These are phyloP conservation scores for Sitodiplosis mosellana DNA, from an alignment of 1,140 invertebrate genomes.

Conservation along the genomic window DNA sequence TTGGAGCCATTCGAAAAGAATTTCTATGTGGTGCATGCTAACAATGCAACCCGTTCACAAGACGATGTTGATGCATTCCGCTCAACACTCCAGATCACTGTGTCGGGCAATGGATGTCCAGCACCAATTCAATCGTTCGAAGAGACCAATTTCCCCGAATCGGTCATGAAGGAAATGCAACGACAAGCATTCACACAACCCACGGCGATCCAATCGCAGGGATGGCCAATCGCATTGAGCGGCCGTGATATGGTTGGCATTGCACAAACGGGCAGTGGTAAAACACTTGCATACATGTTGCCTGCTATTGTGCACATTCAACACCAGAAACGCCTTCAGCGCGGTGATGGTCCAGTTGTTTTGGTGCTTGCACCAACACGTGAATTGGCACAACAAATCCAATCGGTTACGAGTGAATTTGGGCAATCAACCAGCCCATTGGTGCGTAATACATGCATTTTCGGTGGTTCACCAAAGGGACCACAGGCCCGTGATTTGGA, in stretches of 20 bases:
- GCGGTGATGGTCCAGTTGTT: slow-evolving; percentile 82
- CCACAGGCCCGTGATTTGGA: slow-evolving; percentile 84
- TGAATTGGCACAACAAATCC: slow-evolving; percentile 94
- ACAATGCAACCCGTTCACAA: slow-evolving; percentile 46
- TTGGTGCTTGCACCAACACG: slow-evolving; percentile 88
- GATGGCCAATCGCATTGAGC: slow-evolving; percentile 83
- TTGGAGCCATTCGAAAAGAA: slow-evolving; percentile 77
- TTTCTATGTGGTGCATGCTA: slow-evolving; percentile 72
- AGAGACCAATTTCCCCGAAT: slow-evolving; percentile 75
- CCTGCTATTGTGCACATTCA: slow-evolving; percentile 59
- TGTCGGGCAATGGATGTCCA: slow-evolving; percentile 64
- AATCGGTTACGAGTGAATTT: slow-evolving; percentile 84
- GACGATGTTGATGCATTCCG: slow-evolving; percentile 59
- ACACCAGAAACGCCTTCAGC: slow-evolving; percentile 43
- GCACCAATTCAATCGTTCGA: slow-evolving; percentile 74
- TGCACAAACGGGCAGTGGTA: slow-evolving; percentile 86
- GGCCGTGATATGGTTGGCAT: slow-evolving; percentile 88
- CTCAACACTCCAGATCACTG: slow-evolving; percentile 63
- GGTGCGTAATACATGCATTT: slow-evolving; percentile 86
- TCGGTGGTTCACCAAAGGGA: slow-evolving; percentile 90
- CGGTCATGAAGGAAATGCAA: slow-evolving; percentile 56
- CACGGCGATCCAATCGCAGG: slow-evolving; percentile 73
- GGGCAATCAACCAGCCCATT: slow-evolving; percentile 50
- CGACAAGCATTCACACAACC: slow-evolving; percentile 71
- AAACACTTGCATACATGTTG: slow-evolving; percentile 73